Evolutionary conservation across 1,140 invertebrate species (phyloP).

Genomic region (Drosophila tristis): DNA sequence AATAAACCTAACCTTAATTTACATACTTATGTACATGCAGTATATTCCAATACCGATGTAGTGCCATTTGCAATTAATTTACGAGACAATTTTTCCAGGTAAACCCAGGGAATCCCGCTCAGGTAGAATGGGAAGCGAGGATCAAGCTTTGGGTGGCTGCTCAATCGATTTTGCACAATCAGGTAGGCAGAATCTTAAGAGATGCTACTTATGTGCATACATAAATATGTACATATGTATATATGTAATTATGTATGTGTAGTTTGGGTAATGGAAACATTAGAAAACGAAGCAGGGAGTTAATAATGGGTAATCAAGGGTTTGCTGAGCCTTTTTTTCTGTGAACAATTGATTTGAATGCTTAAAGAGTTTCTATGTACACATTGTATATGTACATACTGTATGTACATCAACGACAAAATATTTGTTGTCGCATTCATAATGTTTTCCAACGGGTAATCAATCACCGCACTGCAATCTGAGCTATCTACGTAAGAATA

Average conservation of each 20-base stretch:
- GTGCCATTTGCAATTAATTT: background rate
- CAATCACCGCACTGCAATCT: too few species aligned
- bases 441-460: too few species aligned
- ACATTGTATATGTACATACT: too few species aligned
- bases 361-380: too few species aligned
- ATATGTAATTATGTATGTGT: too few species aligned
- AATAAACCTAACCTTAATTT: too few species aligned
- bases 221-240: too few species aligned
- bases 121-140: conserved; percentile 5
- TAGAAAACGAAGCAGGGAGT: background rate
- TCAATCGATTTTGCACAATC: conserved; percentile 13
- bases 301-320: background rate
- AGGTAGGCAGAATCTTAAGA: conserved; percentile 24
- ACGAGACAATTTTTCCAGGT: background rate
- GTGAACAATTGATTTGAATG: background rate
- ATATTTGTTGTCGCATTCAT: too few species aligned
- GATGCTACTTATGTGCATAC: background rate
- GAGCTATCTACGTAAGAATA: too few species aligned
- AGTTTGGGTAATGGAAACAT: too few species aligned
- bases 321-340: background rate
- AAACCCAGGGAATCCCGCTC: background rate
- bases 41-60: background rate
- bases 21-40: background rate
- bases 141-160: conserved; percentile 9
- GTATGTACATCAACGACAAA: too few species aligned